phyloP scores from a whole-genome alignment of 2,888 invertebrate genomes.

The Leptopilina drosophilae region DNA sequence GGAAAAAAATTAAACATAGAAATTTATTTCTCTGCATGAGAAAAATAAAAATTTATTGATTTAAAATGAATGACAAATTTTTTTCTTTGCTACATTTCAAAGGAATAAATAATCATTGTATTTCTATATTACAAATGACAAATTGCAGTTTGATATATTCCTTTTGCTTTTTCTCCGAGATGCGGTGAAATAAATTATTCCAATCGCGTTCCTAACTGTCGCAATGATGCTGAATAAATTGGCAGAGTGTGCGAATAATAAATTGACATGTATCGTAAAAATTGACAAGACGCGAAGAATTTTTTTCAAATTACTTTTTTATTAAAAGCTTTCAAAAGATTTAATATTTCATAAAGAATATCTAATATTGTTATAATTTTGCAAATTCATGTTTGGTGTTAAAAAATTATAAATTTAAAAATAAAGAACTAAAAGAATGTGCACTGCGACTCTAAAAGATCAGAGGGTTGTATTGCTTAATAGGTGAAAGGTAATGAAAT shows the following conservation, averaged over 20 bases:
- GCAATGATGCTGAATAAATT: constrained; percentile 20
- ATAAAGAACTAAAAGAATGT: neutral
- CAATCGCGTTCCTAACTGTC: constrained; percentile 18
- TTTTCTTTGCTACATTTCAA: neutral
- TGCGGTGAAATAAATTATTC: constrained; percentile 25
- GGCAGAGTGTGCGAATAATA: constrained; percentile 14
- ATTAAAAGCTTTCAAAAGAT: neutral
- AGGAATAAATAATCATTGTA: constrained; percentile 13
- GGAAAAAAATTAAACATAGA: too few species aligned
- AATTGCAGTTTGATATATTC: neutral
- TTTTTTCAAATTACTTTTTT: neutral
- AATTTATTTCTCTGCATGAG: too few species aligned
- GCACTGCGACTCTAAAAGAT: neutral
- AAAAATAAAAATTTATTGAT: too few species aligned
- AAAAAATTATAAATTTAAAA: neutral
- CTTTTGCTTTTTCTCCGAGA: neutral
- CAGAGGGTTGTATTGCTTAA: neutral
- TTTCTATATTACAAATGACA: neutral
- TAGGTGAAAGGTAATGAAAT: neutral
- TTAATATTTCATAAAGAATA: too few species aligned
- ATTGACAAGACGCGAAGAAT: too few species aligned
- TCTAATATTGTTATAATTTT: neutral
- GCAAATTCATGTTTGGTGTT: neutral
- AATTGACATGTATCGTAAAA: neutral
- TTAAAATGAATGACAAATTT: too few species aligned